phyloP scores from a whole-genome alignment of 2,797 vertebrate genomes.

The Mormyrus hasselquistii region DNA sequence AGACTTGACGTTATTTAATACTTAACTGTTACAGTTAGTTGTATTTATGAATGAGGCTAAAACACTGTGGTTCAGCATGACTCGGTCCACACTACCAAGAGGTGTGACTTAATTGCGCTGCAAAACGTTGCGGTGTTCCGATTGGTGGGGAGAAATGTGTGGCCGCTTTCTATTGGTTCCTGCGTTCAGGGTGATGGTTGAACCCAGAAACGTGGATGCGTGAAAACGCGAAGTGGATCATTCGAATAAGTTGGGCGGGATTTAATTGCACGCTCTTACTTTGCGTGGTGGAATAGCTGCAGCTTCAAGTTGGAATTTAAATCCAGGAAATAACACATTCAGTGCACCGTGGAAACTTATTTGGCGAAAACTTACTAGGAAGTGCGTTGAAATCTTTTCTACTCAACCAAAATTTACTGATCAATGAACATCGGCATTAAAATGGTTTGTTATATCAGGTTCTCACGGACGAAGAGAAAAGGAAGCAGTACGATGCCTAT shows the following conservation, averaged over 20 bases:
- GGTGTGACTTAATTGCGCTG: not conserved
- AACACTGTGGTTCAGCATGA: not conserved
- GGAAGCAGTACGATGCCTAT: conserved; percentile 89
- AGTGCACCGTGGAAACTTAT: not conserved
- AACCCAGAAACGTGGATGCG: not conserved
- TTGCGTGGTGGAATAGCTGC: not conserved
- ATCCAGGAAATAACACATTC: not conserved
- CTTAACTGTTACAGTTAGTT: not conserved
- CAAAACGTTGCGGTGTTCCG: conserved; percentile 1
- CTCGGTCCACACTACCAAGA: not conserved
- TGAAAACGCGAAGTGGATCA: not conserved
- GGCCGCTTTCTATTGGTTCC: conserved; percentile 64
- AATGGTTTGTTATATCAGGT: conserved; percentile 60
- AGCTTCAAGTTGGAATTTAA: not conserved
- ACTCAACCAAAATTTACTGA: not conserved
- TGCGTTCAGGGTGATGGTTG: conserved; percentile 12
- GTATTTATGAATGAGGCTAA: not conserved
- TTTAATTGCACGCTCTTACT: not conserved
- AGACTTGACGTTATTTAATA: not conserved
- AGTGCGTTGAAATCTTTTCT: not conserved
- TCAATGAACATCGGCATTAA: not conserved
- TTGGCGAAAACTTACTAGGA: not conserved
- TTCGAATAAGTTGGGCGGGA: not conserved
- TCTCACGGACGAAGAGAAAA: conserved; percentile 92
- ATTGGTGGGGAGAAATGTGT: conserved; percentile 64